These are phyloP conservation scores for Hirudinaria manillensis DNA, from an alignment of 2,888 invertebrate species.

Conservation along the genomic window DNA sequence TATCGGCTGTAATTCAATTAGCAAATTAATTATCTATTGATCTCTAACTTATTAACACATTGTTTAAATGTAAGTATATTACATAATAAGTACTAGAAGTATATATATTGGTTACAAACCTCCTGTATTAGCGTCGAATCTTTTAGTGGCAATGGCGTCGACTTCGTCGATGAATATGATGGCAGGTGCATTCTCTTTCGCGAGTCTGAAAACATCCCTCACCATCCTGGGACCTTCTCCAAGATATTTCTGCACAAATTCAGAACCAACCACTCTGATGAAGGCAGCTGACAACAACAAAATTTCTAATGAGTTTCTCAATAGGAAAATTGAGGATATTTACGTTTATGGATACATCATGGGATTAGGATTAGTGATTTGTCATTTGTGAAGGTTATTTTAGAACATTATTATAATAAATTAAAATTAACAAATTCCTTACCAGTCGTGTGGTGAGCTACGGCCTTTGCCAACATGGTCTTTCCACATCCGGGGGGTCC, in stretches of 20 bases:
- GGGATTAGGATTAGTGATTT: too few relatives aligned
- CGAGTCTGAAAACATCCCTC: conserved; percentile 93
- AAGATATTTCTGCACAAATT: conserved; percentile 97
- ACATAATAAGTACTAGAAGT: neutral
- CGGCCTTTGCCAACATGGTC: conserved; percentile 98
- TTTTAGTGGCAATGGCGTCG: conserved; percentile 97
- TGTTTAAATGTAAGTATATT: neutral
- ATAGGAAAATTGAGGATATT: neutral
- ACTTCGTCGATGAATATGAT: conserved; percentile 99
- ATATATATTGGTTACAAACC: conserved; percentile 44
- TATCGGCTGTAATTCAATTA: conserved; percentile 64
- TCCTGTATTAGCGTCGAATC: conserved; percentile 96
- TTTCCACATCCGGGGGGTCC: conserved; percentile 99
- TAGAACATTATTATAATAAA: too few relatives aligned
- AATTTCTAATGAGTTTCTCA: too few relatives aligned
- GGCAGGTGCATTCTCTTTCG: conserved; percentile 97
- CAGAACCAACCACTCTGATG: conserved; percentile 95
- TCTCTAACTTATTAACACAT: too few relatives aligned
- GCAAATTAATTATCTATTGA: too few relatives aligned
- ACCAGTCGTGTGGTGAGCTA: conserved; percentile 95
- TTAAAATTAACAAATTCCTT: too few relatives aligned
- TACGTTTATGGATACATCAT: neutral
- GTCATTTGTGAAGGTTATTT: too few relatives aligned
- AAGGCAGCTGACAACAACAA: conserved; percentile 89
- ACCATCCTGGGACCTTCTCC: conserved; percentile 99